Percentiles rank a stretch among this genome's conserved stretches.
phyloP scores from a whole-genome alignment of 1,140 invertebrate genomes.

The Drosophila murphyi region DNA sequence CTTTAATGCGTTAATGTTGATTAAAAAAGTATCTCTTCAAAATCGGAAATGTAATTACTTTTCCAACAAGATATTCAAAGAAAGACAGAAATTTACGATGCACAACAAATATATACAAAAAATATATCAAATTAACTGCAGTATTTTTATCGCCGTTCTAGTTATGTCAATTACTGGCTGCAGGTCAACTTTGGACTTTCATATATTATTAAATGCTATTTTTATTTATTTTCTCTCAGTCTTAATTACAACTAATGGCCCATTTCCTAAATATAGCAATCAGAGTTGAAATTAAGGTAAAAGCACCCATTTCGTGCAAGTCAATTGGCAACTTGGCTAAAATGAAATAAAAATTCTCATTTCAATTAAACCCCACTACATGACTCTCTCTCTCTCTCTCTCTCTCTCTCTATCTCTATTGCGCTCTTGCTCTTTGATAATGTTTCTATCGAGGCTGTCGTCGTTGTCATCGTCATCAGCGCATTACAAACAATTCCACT shows the following conservation, averaged over 20 bases:
- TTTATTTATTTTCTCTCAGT: not conserved
- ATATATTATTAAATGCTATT: too few species aligned
- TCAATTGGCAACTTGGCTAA: constrained; percentile 20
- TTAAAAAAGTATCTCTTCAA: constrained; percentile 31
- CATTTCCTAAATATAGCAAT: not conserved
- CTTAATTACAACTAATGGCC: not conserved
- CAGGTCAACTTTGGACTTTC: too few species aligned
- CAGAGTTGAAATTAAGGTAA: not conserved
- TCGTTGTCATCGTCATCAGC: constrained; percentile 53
- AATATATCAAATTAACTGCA: too few species aligned
- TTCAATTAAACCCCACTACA: constrained; percentile 64
- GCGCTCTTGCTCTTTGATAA: not conserved
- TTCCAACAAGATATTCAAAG: not conserved
- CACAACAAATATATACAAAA: too few species aligned
- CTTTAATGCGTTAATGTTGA: constrained; percentile 43
- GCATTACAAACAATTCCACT: constrained; percentile 81
- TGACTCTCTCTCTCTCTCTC: not conserved
- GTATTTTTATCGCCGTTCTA: too few species aligned
- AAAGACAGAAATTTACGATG: too few species aligned
- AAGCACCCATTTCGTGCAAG: not conserved
- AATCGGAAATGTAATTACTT: not conserved
- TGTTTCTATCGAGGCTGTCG: not conserved
- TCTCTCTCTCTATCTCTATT: not conserved
- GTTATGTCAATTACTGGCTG: too few species aligned
- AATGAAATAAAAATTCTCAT: constrained; percentile 70